These are phyloP conservation scores for Linyphia triangularis DNA, from an alignment of 2,888 invertebrate genomes.

Conservation along the genomic window DNA sequence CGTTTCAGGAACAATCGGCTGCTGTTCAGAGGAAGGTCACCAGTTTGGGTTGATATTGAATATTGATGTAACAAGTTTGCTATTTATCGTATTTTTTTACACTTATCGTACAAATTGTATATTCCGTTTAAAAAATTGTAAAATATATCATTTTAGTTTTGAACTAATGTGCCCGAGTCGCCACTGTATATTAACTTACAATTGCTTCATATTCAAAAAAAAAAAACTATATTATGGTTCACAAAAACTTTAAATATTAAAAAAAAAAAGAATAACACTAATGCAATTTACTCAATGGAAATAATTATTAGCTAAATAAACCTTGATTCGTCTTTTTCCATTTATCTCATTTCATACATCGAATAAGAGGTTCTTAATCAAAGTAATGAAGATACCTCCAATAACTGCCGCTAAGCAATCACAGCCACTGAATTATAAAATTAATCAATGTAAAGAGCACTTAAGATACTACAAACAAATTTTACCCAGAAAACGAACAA, in stretches of 20 bases:
- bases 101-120: too few species aligned
- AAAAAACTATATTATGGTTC: too few species aligned
- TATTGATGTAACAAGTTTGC: too few species aligned
- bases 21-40: too few species aligned
- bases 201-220: too few species aligned
- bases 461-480: slow-evolving; percentile 28
- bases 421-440: slow-evolving; percentile 29
- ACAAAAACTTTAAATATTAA: not conserved
- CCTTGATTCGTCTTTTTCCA: not conserved
- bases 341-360: not conserved
- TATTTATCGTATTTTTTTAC: too few species aligned
- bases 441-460: slow-evolving; percentile 30
- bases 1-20: too few species aligned
- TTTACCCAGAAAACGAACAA: slow-evolving; percentile 1
- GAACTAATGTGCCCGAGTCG: too few species aligned
- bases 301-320: not conserved
- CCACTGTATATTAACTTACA: too few species aligned
- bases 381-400: slow-evolving; percentile 4
- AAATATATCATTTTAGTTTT: too few species aligned
- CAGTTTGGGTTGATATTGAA: too few species aligned
- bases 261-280: not conserved
- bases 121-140: too few species aligned
- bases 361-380: slow-evolving; percentile 20
- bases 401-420: slow-evolving; percentile 5
- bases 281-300: not conserved